Evolutionary conservation across 2,113 vertebrate genomes (phyloP), one percentile per base, ranked within the genome.

Genomic region (Microtus montanus): DNA sequence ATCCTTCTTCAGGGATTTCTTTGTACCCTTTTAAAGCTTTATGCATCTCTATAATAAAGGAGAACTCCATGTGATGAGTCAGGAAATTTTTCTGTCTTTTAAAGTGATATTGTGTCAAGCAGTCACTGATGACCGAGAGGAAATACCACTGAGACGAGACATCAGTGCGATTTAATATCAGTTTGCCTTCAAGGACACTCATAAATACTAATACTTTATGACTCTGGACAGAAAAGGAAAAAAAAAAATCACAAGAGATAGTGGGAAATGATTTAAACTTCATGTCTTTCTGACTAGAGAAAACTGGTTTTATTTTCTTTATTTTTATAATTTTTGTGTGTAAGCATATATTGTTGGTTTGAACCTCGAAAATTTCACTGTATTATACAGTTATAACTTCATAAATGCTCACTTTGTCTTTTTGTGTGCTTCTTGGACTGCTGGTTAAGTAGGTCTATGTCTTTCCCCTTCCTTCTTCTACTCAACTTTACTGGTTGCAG

Each of bases 11-110:
- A 74, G 83, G 71, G 78, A 95, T 93, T 84, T 47, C 54, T 64
- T 54, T 44, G 24, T 13, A 85, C 90, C 47, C 88, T 85, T 97
- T 96, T 75, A 94, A 95, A 96, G 38, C 30, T 70, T 97, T 95
- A 7, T 80, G 1, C 82, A 79, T 95, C 92, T 97, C 86, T 96
- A 66, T 94, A 85, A 47, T 93, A 0, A 96, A 88, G 85, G 64
- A 92, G 41, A 92, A 68, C 84, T 38, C 96, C 96, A 97, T 95
- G 94, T 28, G 89, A 96, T 97, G 96, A 98, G 83, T 98, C 95
- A 97, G 68, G 93, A 94, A 78, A 96, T 85, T 89, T 91, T 22
- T 8, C 96, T 91, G 86, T 97, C 90, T 97, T 88, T 97, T 26
- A 92, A 97, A 97, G 92, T 95, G 80, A 90, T 91, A 95, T 78